A percentile compares a stretch with the other conserved stretches of the same genome.
Conservation (phyloP, 2,888 invertebrate species). For the Eutolmus rufibarbis region DNA sequence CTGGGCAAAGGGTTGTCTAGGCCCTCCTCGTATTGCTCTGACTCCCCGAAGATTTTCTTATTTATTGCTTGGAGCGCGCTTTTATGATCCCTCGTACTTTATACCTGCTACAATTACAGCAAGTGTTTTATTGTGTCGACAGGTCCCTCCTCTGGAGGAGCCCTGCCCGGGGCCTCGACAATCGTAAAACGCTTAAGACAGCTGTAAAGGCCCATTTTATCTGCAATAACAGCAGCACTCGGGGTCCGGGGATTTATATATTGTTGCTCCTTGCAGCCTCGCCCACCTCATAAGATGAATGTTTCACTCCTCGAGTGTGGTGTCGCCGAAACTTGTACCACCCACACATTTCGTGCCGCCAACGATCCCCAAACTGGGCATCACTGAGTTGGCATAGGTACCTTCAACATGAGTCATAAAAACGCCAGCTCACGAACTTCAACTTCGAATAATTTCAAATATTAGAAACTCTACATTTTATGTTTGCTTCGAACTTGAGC, state of each 20-base stretch:
- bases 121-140: slow-evolving; percentile 13
- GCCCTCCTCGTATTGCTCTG: neutral
- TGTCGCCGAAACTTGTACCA: neutral
- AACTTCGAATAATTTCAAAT: neutral
- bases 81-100: slow-evolving; percentile 21
- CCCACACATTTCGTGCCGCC: neutral
- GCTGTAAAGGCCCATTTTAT: slow-evolving; percentile 34
- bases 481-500: too few species aligned
- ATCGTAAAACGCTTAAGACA: slow-evolving; percentile 37
- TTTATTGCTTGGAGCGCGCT: slow-evolving; percentile 16
- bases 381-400: neutral
- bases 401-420: neutral
- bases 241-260: neutral
- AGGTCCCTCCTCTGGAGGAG: neutral
- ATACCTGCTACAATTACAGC: slow-evolving; percentile 21
- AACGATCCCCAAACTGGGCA: neutral
- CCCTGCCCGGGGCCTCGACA: neutral
- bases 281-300: neutral
- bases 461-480: too few species aligned
- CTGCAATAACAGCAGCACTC: neutral
- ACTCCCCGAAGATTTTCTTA: slow-evolving; percentile 16
- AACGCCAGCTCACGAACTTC: neutral
- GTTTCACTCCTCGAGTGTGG: neutral
- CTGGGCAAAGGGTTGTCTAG: neutral
- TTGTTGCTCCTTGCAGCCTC: neutral